Conservation (phyloP, 2,797 vertebrate species). For the Neostethus bicornis region DNA sequence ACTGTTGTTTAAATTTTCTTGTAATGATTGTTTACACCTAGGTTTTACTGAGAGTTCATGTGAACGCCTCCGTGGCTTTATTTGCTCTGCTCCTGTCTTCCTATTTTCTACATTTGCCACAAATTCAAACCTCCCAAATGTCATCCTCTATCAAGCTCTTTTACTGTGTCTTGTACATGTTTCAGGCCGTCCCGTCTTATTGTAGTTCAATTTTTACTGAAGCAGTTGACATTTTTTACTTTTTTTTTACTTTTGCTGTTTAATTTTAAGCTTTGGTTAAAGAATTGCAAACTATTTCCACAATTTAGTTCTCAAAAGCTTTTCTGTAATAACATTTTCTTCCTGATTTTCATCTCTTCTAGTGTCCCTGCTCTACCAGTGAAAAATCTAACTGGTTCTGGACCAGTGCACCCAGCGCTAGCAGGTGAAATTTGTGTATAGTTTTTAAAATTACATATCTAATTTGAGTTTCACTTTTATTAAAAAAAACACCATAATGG, state of each 20-base stretch:
- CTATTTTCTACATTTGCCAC: conserved; percentile 43
- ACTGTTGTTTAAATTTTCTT: too few species aligned
- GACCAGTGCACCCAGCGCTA: conserved; percentile 91
- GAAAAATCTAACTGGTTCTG: conserved; percentile 93
- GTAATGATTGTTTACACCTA: not conserved
- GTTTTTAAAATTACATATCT: not conserved
- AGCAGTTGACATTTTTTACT: conserved; percentile 58
- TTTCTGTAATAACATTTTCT: not conserved
- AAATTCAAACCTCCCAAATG: conserved; percentile 51
- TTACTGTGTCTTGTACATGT: conserved; percentile 52
- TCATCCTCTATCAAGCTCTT: conserved; percentile 62
- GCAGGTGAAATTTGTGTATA: conserved; percentile 82
- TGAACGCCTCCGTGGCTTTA: conserved; percentile 36
- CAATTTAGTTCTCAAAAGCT: not conserved
- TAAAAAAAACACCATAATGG: conserved; percentile 6
- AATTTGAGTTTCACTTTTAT: too few species aligned
- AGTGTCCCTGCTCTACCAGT: conserved; percentile 96
- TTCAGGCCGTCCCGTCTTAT: conserved; percentile 61
- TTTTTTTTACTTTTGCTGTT: conserved; percentile 35
- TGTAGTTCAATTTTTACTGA: conserved; percentile 27
- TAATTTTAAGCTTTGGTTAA: conserved; percentile 15
- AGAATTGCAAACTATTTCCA: conserved; percentile 10
- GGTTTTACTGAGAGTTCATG: conserved; percentile 35
- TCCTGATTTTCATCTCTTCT: conserved; percentile 4
- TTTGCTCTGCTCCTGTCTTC: conserved; percentile 43